Evolutionary conservation across 2,888 invertebrate species (phyloP), one percentile per base, ranked within the genome.

Genomic region (Morpho achilles): DNA sequence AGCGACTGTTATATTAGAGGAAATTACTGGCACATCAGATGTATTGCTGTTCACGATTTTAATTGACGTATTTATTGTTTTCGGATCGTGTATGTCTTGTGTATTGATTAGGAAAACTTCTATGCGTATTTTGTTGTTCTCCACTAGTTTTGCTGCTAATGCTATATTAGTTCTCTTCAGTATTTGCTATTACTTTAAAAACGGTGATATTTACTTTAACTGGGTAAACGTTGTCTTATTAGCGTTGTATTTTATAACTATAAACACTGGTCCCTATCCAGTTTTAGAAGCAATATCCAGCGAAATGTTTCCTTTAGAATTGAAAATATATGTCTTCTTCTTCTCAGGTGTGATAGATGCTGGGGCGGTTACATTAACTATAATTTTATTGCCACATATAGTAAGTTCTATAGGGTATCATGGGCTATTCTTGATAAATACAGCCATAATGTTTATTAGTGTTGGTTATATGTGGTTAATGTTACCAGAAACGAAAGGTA

Each of bases 391-490:
- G 23, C 42, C 42, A 43, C 9, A 9, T 8, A 43, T 9, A 43
- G 42, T 43, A 9, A 43, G 42, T 43, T 43, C 8, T 43, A 43
- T 43, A 9, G 42, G 42, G 8, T 43, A 43, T 7, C 42, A 9
- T 9, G 9, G 8, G 42, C 7, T 43, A 43, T 9, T 43, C 7
- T 32, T 32, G 5, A 32, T 32, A 3, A 32, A 32, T 5, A 32
- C 32, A 32, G 3, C 32, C 32, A 32, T 43, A 43, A 43, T 43
- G 42, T 9, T 9, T 8, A 43, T 43, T 9, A 9, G 8, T 43
- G 8, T 43, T 43, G 9, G 8, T 43, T 43, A 43, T 7, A 72
- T 72, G 55, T 72, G 71, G 50, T 74, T 69, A 63, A 73, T 67
- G n/a, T 56, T 70, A 7, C 60, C 66, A 44, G 74, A 32, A 32